Base-by-base conservation (phyloP, 2,113 vertebrate species). In the Atlantisia rogersi region DNA sequence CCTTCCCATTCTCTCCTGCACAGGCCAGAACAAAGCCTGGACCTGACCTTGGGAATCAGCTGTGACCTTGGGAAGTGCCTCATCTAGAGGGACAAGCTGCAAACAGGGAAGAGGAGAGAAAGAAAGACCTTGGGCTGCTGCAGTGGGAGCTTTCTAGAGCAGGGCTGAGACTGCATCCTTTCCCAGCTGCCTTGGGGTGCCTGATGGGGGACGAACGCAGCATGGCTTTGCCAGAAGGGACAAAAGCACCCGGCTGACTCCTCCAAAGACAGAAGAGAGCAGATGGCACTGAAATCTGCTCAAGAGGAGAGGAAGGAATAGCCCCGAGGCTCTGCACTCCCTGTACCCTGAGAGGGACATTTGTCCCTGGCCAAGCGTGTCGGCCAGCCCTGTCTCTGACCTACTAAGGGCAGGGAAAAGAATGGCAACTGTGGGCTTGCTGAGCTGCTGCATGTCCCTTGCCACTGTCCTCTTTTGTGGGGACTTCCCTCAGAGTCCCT, bases 231-330 rank as follows among this genome's bases (percentile, higher is more conserved):
- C 96, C 96, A 93, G 79, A 89, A 75, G 76, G 90, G 81, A 90
- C 81, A 60, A 93, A 92, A 94, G 90, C 71, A 31, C 67, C 37
- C 52, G 11, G 40, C 77, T 92, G 86, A 63, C 77, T 96, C 74
- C 79, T 93, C 80, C 86, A 79, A 96, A 92, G 84, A 92, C 90
- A 91, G 88, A 62, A 87, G 63, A 31, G 48, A 95, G 88, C 94
- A 97, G 97, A 97, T 93, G 96, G 92, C 1, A 0, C 70, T 80
- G 68, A 96, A 96, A 95, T 96, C 95, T 93, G 94, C 60, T 86
- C 95, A 91, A 71, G 79, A 94, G 75, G 58, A 94, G 56, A 69
- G 74, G 75, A 95, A 96, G 70, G 37, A 97, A 95, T 74, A 91
- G 90, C 96, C 96, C 75, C 0, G 5, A 94, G 94, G 97, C 92